These are phyloP conservation scores for Corythoichthys intestinalis DNA, from an alignment of 2,113 vertebrate genomes.

Conservation along the genomic window DNA sequence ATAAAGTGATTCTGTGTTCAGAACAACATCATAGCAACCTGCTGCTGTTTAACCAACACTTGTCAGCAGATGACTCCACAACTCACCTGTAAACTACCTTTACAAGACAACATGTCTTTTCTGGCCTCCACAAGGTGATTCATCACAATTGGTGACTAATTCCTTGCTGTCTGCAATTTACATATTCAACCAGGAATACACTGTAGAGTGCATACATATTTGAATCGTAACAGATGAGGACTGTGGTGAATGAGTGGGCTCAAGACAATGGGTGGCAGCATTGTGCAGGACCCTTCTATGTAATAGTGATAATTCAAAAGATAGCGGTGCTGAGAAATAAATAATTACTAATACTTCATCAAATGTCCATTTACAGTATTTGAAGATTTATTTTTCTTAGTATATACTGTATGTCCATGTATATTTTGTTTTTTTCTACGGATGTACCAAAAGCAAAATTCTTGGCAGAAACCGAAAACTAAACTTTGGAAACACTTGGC, in stretches of 20 bases:
- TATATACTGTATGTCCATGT: no score
- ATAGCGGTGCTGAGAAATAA: no score
- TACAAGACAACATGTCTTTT: neutral
- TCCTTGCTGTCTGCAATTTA: neutral
- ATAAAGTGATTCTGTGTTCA: slow-evolving; percentile 14
- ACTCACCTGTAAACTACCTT: neutral
- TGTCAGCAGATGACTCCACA: neutral
- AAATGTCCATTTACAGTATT: neutral
- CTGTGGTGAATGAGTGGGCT: no score
- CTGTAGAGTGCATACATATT: neutral
- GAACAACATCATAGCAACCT: slow-evolving; percentile 36
- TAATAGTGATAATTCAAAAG: no score
- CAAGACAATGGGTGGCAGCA: neutral
- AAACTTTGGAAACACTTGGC: no score
- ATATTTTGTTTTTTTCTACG: no score
- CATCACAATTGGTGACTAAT: neutral
- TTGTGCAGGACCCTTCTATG: no score
- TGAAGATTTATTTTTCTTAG: neutral
- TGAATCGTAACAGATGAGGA: neutral
- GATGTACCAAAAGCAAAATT: no score
- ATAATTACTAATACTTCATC: no score
- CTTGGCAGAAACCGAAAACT: no score
- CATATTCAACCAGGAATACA: neutral
- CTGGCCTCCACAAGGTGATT: neutral
- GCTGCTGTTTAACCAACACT: slow-evolving; percentile 36